Percentiles rank a stretch among this genome's conserved stretches.
Evolutionary conservation across 2,888 invertebrate genomes (phyloP).

Genomic region (Macrophya annulata): DNA sequence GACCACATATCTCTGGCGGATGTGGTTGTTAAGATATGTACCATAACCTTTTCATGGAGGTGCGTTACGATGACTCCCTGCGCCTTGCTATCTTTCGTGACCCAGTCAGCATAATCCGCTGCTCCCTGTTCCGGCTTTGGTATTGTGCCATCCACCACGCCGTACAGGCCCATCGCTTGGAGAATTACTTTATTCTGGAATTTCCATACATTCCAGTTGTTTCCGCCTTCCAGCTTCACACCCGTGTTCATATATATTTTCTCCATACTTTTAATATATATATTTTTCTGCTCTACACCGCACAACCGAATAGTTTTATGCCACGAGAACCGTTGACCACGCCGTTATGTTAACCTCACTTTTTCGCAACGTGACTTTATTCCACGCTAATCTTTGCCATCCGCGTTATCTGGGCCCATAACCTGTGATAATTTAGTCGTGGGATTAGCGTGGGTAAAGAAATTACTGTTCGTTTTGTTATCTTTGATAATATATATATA

Average conservation of each 20-base stretch:
- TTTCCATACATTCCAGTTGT: slow-evolving; percentile 49
- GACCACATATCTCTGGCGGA: not conserved
- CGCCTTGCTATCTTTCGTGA: not conserved
- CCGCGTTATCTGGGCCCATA: slow-evolving; percentile 19
- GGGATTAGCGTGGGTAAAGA: too few species aligned
- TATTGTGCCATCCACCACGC: not conserved
- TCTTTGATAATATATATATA: too few species aligned
- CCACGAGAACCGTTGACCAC: not conserved
- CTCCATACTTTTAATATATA: not conserved
- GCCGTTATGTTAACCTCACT: not conserved
- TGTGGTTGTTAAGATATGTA: not conserved
- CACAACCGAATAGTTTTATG: not conserved
- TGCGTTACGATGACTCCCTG: not conserved
- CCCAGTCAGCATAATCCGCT: not conserved
- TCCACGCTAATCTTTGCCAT: slow-evolving; percentile 1
- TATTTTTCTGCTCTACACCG: not conserved
- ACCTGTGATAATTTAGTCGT: not conserved
- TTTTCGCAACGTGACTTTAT: not conserved
- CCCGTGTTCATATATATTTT: slow-evolving; percentile 6
- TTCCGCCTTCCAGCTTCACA: not conserved
- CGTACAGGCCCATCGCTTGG: not conserved
- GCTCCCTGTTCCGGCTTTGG: not conserved
- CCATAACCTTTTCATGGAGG: not conserved
- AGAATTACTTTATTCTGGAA: slow-evolving; percentile 40
- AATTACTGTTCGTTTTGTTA: too few species aligned